phyloP scores from a whole-genome alignment of 2,113 vertebrate genomes.

The Callopanchax toddi region DNA sequence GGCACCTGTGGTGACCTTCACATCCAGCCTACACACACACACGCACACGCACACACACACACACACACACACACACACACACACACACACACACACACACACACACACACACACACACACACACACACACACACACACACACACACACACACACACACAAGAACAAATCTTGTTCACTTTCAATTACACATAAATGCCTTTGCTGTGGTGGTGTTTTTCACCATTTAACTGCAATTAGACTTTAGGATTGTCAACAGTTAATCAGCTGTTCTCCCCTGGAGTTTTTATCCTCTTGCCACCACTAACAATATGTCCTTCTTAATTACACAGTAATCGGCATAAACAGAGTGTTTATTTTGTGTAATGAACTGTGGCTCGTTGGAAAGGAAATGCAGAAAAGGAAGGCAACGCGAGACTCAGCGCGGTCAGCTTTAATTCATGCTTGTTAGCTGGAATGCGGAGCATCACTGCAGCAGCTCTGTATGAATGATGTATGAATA shows the following conservation, averaged over 20 bases:
- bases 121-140: conserved; percentile 8
- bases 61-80: conserved; percentile 5
- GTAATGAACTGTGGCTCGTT: conserved; percentile 59
- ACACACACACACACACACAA: conserved; percentile 10
- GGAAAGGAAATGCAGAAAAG: conserved; percentile 10
- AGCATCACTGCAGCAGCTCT: background rate
- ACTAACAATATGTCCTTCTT: conserved; percentile 63
- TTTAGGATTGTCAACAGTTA: conserved; percentile 55
- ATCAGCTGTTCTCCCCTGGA: conserved; percentile 51
- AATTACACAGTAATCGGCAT: conserved; percentile 58
- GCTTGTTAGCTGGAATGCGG: background rate
- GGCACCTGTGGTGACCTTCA: conserved; percentile 40
- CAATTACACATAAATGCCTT: conserved; percentile 24
- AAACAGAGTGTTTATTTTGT: conserved; percentile 63
- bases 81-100: conserved; percentile 19
- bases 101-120: conserved; percentile 14
- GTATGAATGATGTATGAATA: background rate
- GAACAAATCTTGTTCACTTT: background rate
- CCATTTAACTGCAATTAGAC: conserved; percentile 58
- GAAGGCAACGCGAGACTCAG: conserved; percentile 4
- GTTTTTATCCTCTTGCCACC: conserved; percentile 39
- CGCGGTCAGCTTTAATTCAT: conserved; percentile 31
- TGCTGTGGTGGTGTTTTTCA: conserved; percentile 34
- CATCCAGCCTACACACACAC: conserved; percentile 12
- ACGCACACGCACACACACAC: conserved; percentile 21